Conservation (phyloP, 2,888 invertebrate species). For the Hirtodrosophila duncani region DNA sequence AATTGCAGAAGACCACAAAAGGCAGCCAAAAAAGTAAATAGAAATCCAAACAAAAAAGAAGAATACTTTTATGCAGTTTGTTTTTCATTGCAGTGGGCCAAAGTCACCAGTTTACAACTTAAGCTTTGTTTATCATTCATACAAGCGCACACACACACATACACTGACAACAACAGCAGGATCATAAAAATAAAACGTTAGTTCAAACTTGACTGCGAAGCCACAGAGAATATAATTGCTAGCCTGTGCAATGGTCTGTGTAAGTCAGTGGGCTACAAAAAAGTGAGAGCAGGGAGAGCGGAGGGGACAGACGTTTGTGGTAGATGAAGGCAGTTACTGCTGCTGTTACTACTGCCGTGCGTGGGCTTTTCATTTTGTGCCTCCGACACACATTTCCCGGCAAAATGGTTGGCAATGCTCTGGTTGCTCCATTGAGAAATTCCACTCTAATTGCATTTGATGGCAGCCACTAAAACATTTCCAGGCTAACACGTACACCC, state of each 20-base stretch:
- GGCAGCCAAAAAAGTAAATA: too few species aligned
- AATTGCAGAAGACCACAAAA: too few species aligned
- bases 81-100: too few species aligned
- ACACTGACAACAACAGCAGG: neutral
- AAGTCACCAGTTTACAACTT: too few species aligned
- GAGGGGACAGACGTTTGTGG: neutral
- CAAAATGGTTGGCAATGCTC: neutral
- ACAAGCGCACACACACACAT: neutral
- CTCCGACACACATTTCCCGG: too few species aligned
- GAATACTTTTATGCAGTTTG: too few species aligned
- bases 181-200: slow-evolving; percentile 19
- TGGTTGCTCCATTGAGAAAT: slow-evolving; percentile 11
- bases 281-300: neutral
- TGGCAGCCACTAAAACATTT: slow-evolving; percentile 7
- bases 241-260: slow-evolving; percentile 40
- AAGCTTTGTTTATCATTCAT: neutral
- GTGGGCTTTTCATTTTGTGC: too few species aligned
- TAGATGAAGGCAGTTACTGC: too few species aligned
- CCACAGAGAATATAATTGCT: slow-evolving; percentile 32
- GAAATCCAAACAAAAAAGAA: too few species aligned
- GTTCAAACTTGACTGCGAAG: slow-evolving; percentile 29
- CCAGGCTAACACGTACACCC: neutral
- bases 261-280: too few species aligned
- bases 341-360: too few species aligned
- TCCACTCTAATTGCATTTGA: slow-evolving; percentile 38